A percentile compares a stretch with the other conserved stretches of the same genome.
Evolutionary conservation across 2,113 vertebrate species (phyloP).

Genomic region (Notarius quadriscutis): DNA sequence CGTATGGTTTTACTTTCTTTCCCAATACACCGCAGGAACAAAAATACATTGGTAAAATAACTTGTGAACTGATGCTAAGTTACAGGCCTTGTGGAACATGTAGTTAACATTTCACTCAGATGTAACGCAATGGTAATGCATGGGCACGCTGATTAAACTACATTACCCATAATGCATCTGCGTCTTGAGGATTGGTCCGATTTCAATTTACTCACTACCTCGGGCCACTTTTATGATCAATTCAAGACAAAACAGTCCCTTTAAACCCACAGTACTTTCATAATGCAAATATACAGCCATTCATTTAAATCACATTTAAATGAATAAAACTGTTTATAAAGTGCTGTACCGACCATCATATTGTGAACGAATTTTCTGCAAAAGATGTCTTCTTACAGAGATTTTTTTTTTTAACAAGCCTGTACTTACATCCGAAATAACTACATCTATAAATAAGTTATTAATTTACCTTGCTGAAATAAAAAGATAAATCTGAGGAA

Average conservation of each 20-base stretch:
- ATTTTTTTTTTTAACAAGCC: neutral
- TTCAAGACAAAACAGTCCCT: neutral
- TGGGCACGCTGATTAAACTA: neutral
- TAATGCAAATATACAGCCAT: neutral
- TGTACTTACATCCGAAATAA: neutral
- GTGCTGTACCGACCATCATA: neutral
- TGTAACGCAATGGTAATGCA: neutral
- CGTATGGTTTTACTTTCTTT: constrained; percentile 8
- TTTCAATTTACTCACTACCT: neutral
- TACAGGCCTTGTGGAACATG: constrained; percentile 38
- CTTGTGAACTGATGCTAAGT: constrained; percentile 10
- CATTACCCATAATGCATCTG: constrained; percentile 49
- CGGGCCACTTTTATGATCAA: no score
- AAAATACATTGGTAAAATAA: constrained; percentile 1
- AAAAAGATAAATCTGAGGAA: neutral
- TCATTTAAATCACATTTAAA: neutral
- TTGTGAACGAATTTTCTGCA: neutral
- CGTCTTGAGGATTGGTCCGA: neutral
- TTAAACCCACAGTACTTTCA: neutral
- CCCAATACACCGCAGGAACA: neutral
- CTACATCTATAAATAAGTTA: neutral
- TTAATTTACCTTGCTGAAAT: neutral
- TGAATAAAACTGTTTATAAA: neutral
- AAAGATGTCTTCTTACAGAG: neutral
- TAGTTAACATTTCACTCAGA: constrained; percentile 14